phyloP scores from a whole-genome alignment of 1,140 invertebrate species.

The Acromyrmex echinatior region DNA sequence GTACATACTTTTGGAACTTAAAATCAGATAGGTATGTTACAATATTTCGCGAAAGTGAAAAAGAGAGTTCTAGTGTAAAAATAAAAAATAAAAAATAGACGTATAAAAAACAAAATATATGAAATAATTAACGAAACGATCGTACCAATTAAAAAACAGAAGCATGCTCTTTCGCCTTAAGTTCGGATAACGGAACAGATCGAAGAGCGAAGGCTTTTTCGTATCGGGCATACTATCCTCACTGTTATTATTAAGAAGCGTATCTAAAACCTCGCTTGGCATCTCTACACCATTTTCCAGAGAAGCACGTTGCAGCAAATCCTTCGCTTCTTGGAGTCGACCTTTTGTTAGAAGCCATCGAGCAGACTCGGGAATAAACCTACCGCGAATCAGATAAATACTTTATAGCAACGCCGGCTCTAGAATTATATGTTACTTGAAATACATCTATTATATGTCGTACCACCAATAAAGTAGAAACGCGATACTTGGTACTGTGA shows the following conservation, averaged over 20 bases:
- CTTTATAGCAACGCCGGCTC: background rate
- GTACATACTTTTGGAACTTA: too few relatives aligned
- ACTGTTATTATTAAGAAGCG: slow-evolving; percentile 85
- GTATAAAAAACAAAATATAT: background rate
- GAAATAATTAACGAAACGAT: slow-evolving; percentile 27
- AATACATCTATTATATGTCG: slow-evolving; percentile 63
- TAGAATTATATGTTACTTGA: background rate
- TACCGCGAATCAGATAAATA: slow-evolving; percentile 70
- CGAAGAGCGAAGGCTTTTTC: slow-evolving; percentile 88
- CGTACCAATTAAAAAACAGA: slow-evolving; percentile 93
- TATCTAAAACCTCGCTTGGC: slow-evolving; percentile 87
- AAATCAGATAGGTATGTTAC: too few relatives aligned
- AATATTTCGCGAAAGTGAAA: too few relatives aligned
- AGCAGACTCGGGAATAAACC: slow-evolving; percentile 94
- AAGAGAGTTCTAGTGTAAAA: too few relatives aligned
- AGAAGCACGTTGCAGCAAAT: slow-evolving; percentile 90
- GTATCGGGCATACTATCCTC: slow-evolving; percentile 83
- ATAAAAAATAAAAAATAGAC: background rate
- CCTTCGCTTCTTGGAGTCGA: slow-evolving; percentile 90
- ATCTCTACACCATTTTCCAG: slow-evolving; percentile 89
- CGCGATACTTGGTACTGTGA: slow-evolving; percentile 90
- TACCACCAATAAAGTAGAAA: slow-evolving; percentile 94
- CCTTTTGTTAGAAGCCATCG: slow-evolving; percentile 93
- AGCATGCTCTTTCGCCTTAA: slow-evolving; percentile 91
- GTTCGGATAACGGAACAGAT: slow-evolving; percentile 91